Conservation (phyloP, 2,113 vertebrate genomes). For the Aramus guarauna region DNA sequence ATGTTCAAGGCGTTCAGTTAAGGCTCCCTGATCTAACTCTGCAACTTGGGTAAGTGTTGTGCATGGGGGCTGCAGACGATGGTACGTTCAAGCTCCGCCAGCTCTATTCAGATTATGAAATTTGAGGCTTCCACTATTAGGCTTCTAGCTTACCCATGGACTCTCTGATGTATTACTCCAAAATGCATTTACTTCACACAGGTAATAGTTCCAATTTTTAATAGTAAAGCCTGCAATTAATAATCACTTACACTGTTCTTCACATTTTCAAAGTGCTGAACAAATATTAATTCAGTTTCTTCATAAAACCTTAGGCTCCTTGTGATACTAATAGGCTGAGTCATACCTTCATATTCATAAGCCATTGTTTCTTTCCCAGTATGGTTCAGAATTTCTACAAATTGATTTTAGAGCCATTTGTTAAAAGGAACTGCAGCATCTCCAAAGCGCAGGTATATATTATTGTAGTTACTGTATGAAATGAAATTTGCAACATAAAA, state of each 20-base stretch:
- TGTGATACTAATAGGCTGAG: slow-evolving; percentile 12
- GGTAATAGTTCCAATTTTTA: not conserved
- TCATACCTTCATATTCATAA: slow-evolving; percentile 33
- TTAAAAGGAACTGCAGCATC: not conserved
- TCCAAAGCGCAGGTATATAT: not conserved
- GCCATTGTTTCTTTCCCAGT: not conserved
- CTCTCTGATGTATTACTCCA: not conserved
- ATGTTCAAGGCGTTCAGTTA: not conserved
- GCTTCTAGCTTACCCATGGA: not conserved
- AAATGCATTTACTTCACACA: not conserved
- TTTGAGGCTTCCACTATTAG: not conserved
- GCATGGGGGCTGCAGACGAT: not conserved
- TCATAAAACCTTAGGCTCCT: not conserved
- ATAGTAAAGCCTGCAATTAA: slow-evolving; percentile 5
- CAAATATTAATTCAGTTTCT: slow-evolving; percentile 24
- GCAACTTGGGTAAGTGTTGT: not conserved
- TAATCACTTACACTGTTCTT: not conserved
- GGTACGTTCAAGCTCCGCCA: not conserved
- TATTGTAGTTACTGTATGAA: not conserved
- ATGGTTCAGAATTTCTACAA: not conserved
- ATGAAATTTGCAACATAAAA: not conserved
- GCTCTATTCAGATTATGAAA: not conserved
- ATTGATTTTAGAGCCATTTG: not conserved
- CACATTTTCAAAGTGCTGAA: slow-evolving; percentile 1
- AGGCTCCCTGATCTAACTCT: not conserved